phyloP scores from a whole-genome alignment of 2,888 invertebrate genomes.

The Melanchra persicariae region DNA sequence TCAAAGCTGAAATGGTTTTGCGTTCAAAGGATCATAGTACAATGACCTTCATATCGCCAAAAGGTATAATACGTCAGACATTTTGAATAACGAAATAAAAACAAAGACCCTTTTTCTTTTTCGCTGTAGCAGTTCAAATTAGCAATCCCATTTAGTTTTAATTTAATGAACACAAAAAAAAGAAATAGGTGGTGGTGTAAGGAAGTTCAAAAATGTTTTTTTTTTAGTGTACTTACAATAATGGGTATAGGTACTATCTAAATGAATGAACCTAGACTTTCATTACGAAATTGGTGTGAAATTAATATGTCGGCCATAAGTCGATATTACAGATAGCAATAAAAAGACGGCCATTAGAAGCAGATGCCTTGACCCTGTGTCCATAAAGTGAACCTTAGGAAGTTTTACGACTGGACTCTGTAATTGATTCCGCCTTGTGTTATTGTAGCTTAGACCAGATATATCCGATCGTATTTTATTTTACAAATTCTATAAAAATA shows the following conservation, averaged over 20 bases:
- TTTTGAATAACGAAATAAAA: constrained; percentile 16
- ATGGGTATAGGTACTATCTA: background rate
- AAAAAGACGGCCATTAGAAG: constrained; percentile 71
- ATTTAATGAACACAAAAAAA: background rate
- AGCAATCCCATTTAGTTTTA: constrained; percentile 14
- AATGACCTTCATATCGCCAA: background rate
- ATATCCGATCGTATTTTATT: constrained; percentile 22
- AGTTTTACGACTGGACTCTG: constrained; percentile 72
- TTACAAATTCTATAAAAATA: background rate
- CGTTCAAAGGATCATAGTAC: constrained; percentile 10
- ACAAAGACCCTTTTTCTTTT: background rate
- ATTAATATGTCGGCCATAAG: constrained; percentile 68
- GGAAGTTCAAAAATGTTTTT: no score
- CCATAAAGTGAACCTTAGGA: constrained; percentile 74
- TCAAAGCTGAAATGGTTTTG: constrained; percentile 21
- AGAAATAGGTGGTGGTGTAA: no score
- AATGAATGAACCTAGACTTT: no score
- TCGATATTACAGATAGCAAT: constrained; percentile 75
- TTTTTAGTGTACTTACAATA: no score
- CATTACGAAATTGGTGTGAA: constrained; percentile 36
- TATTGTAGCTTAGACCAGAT: constrained; percentile 59
- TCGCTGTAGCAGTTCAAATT: constrained; percentile 7
- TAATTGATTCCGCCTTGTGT: constrained; percentile 73
- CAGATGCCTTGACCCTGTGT: constrained; percentile 74
- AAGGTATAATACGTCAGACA: background rate